Evolutionary conservation across 2,888 invertebrate species (phyloP), one percentile per base, ranked within the genome.

Genomic region (Orgyia antiqua): DNA sequence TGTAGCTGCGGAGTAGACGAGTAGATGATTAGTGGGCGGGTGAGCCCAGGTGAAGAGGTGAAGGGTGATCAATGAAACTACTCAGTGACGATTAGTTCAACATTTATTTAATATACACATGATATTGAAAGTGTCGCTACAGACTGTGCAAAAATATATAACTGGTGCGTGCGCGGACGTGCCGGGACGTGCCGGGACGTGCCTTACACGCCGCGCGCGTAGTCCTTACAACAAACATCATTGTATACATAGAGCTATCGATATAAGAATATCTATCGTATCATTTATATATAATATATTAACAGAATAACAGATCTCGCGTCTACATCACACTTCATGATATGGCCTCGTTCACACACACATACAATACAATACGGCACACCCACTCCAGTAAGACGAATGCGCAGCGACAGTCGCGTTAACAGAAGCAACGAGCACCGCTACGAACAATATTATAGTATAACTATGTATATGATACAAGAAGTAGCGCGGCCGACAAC

Each of bases 101-200:
- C 83, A 82, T 83, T 78, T 78, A 82, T 74, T 78, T 46, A 58
- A 57, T 60, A 65, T 73, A 76, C 67, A 74, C 72, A 73, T 69
- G 68, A 73, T 71, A 68, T 72, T 50, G 66, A 74, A 68, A 70
- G 61, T 63, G 43, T 32, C 42, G 46, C 45, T 47, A 44, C 24
- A 58, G 52, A 59, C 51, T 42, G 78, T 78, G 79, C 78, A 79
- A 78, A 78, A 79, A 79, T 79, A 78, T 78, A 77, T 76, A 76
- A 77, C 76, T 64, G 67, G 76, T 77, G 76, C 65, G 60, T 59
- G 51, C 58, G 55, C 36, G 46, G 39, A 33, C 37, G 32, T 29
- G 38, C 10, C 9, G 6, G 19, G 25, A 28, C 41, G 54, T 45
- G 45, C 54, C 48, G 42, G 19, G 17, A 34, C 38, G 31, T 45